Evolutionary conservation across 2,888 invertebrate genomes (phyloP).

Genomic region (Aplocera efformata): DNA sequence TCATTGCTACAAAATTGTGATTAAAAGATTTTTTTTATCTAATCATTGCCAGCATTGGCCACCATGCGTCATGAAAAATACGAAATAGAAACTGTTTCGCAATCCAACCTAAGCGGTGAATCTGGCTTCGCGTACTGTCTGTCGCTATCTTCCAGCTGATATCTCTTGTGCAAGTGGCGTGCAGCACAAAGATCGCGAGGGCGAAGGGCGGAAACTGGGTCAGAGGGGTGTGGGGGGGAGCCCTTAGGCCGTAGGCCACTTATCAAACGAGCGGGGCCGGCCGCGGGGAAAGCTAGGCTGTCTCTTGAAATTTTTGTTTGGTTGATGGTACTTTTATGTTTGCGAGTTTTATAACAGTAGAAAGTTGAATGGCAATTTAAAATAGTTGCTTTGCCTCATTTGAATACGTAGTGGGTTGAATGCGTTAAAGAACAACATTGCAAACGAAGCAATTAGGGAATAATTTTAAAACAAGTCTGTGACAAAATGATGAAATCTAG

Average conservation of each 20-base stretch:
- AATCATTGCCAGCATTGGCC: no score
- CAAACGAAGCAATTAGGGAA: no score
- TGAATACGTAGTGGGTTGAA: not conserved
- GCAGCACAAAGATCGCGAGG: slow-evolving; percentile 75
- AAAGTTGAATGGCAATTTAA: slow-evolving; percentile 24
- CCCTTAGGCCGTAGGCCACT: slow-evolving; percentile 78
- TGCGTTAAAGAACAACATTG: no score
- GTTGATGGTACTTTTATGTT: slow-evolving; percentile 34
- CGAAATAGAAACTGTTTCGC: slow-evolving; percentile 27
- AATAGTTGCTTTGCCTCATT: slow-evolving; percentile 11
- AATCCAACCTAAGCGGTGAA: slow-evolving; percentile 45
- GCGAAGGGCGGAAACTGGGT: slow-evolving; percentile 62
- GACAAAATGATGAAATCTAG: no score
- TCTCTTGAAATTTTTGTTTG: slow-evolving; percentile 65
- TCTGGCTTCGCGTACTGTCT: slow-evolving; percentile 42
- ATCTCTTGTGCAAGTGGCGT: slow-evolving; percentile 74
- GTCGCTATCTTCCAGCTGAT: slow-evolving; percentile 73
- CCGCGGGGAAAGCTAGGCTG: slow-evolving; percentile 65
- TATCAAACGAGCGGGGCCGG: slow-evolving; percentile 62
- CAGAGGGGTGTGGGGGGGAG: slow-evolving; percentile 55
- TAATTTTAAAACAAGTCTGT: no score
- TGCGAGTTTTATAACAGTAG: slow-evolving; percentile 23
- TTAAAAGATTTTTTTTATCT: no score
- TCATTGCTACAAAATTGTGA: no score
- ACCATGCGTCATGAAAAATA: no score